Evolutionary conservation across 1,140 invertebrate genomes (phyloP), one percentile per base, ranked within the genome.

Genomic region (Tenebrio molitor): DNA sequence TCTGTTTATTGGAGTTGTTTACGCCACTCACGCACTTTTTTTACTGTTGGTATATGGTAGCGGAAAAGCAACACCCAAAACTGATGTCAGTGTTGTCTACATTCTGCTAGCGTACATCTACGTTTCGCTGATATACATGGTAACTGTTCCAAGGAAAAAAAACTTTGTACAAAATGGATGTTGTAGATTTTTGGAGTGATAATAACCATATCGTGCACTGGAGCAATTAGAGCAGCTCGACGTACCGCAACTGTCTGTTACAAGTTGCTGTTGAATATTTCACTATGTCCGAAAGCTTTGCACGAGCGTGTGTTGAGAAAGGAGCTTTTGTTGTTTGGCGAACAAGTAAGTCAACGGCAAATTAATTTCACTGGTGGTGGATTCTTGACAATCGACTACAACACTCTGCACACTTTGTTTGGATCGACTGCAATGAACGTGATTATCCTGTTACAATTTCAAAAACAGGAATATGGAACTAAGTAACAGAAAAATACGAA

Each of bases 361-460:
- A 19, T 50, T 0, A 21, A 4, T 7, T 50, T 50, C 12, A 21
- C n/a, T 17, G 44, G 7, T 21, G 44, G 16, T 8, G 44, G 44
- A 21, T 50, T 50, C 23, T 21, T 50, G 19, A 50, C 15, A 21
- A 21, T 50, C 19, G 17, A 50, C 17, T 50, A 50, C 44, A 19
- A 19, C 1, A 50, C 44, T 17, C 23, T 50, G 44, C 23, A 50
- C 23, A 17, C 15, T 17, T n/a, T 50, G 17, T 50, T 50, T 23
- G 44, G 44, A 17, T 50, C 44, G 0, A 50, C 44, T 8, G 44
- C 44, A 50, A 50, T 50, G n/a, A n/a, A n/a, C n/a, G n/a, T n/a
- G n/a, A n/a, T n/a, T n/a, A n/a, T n/a, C n/a, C n/a, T n/a, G n/a
- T 16, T 21, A 50, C 44, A 50, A 21, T 50, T 50, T 50, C 44